Evolutionary conservation across 35 echinoderm and acorn worm genomes (phyloP).

Genomic region (Heliocidaris erythrogramma): DNA sequence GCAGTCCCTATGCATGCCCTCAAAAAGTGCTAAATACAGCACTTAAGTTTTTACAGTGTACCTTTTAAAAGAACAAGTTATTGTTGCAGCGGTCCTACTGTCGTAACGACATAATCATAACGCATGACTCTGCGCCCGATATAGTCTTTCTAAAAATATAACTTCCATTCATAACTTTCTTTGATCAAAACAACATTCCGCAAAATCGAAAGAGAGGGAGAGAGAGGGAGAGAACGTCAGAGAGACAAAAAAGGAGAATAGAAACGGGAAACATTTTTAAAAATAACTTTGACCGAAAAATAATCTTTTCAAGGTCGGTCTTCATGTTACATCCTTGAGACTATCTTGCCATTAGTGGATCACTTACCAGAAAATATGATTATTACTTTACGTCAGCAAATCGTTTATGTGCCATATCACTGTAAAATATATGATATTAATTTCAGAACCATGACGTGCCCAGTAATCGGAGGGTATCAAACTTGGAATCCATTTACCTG

Average conservation of each 20-base stretch:
- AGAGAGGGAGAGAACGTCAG: not conserved
- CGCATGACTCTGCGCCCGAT: not conserved
- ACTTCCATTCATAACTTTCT: slow-evolving; percentile 28
- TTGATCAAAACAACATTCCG: slow-evolving; percentile 28
- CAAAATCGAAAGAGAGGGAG: not conserved
- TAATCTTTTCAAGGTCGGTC: not conserved
- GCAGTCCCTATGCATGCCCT: too few species aligned
- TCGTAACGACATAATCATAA: not conserved
- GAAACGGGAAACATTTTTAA: not conserved
- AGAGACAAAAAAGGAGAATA: not conserved
- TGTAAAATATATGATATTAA: too few species aligned
- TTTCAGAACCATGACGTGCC: too few species aligned
- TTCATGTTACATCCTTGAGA: not conserved
- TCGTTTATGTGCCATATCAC: not conserved
- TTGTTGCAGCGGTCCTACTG: not conserved
- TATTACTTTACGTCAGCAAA: not conserved
- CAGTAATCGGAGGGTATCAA: too few species aligned
- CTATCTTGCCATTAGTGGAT: not conserved
- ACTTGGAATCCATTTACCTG: too few species aligned
- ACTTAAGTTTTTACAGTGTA: too few species aligned
- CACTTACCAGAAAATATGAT: not conserved
- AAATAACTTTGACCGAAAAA: slow-evolving; percentile 18
- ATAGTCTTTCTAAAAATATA: slow-evolving; percentile 17
- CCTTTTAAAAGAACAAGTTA: too few species aligned
- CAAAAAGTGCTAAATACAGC: too few species aligned